Evolutionary conservation across 2,113 vertebrate genomes (phyloP).

Genomic region (Alosa alosa): DNA sequence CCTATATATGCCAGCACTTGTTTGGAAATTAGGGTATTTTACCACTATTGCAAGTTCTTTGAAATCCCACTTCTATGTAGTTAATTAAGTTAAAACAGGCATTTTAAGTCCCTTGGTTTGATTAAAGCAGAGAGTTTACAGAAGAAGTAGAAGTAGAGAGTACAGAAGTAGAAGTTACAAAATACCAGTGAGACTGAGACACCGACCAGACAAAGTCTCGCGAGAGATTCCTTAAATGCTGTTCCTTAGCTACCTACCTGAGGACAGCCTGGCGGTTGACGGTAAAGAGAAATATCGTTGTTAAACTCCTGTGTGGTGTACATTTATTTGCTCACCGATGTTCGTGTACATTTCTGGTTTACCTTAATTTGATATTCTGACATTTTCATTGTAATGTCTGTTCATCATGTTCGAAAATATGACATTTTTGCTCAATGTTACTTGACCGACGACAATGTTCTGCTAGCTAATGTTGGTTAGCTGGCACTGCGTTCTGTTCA

Average conservation of each 20-base stretch:
- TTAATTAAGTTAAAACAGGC: not conserved
- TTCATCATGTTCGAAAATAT: not conserved
- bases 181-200: not conserved
- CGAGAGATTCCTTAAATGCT: not conserved
- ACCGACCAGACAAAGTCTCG: not conserved
- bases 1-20: not conserved
- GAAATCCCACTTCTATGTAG: not conserved
- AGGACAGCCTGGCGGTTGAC: not conserved
- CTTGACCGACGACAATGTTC: not conserved
- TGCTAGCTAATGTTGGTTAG: constrained; percentile 14
- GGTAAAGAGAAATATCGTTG: constrained; percentile 39
- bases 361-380: not conserved
- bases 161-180: too few species aligned
- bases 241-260: constrained; percentile 19
- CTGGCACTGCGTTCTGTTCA: not conserved
- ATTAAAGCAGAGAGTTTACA: not conserved
- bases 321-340: not conserved
- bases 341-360: not conserved
- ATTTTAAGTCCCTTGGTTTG: not conserved
- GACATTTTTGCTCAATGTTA: not conserved
- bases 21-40: not conserved
- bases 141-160: too few species aligned
- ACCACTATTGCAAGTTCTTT: not conserved
- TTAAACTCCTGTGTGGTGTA: not conserved
- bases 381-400: not conserved